These are phyloP conservation scores for Matsumyia berberina DNA, from an alignment of 2,888 invertebrate species.

Conservation along the genomic window DNA sequence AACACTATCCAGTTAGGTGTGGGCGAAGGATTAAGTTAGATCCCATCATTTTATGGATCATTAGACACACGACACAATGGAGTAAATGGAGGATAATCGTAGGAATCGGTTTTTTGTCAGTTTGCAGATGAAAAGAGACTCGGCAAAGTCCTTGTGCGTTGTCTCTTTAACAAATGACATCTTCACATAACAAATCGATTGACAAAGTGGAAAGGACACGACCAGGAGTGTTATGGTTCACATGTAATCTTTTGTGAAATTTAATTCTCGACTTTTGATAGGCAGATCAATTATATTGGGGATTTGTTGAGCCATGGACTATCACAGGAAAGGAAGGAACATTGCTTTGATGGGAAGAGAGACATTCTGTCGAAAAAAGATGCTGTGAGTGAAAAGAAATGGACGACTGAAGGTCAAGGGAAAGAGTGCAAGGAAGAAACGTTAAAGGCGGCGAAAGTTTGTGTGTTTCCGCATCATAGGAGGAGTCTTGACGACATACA, in stretches of 20 bases:
- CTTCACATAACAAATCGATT: conserved; percentile 63
- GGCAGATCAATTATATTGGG: conserved; percentile 72
- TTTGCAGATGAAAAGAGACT: conserved; percentile 10
- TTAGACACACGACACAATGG: conserved; percentile 70
- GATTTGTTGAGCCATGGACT: conserved; percentile 13
- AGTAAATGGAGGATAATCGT: conserved; percentile 66
- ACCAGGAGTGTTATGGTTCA: conserved; percentile 63
- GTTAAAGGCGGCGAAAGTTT: too few relatives aligned
- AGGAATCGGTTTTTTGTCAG: conserved; percentile 34
- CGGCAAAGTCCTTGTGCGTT: conserved; percentile 4
- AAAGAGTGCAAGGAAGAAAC: too few relatives aligned
- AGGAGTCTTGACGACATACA: too few relatives aligned
- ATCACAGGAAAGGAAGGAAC: too few relatives aligned
- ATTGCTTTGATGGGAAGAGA: too few relatives aligned
- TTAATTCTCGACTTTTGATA: conserved; percentile 73
- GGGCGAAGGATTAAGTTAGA: conserved; percentile 69
- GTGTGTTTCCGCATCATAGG: too few relatives aligned
- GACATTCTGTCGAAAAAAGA: too few relatives aligned
- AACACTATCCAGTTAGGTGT: conserved; percentile 3
- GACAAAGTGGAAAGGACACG: conserved; percentile 16
- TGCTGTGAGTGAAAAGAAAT: too few relatives aligned
- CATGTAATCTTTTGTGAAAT: conserved; percentile 74
- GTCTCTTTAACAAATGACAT: conserved; percentile 46
- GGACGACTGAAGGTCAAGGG: too few relatives aligned
- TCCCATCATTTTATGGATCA: conserved; percentile 76